Evolutionary conservation across 2,113 vertebrate species (phyloP).

Genomic region (Pelecanoides urinatrix): DNA sequence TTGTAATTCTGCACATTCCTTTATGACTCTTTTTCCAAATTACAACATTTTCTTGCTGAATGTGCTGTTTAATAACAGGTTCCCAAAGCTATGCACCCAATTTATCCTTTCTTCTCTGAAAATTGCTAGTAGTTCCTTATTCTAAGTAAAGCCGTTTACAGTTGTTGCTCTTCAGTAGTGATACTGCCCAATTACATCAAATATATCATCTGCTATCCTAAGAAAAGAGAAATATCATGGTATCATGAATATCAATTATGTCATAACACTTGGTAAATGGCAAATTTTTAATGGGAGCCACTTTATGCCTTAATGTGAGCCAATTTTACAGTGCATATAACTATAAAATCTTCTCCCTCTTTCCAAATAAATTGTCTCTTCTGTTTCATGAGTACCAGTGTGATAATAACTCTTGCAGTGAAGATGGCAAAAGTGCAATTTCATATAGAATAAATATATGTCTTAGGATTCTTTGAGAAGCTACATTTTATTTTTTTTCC

Average conservation of each 20-base stretch:
- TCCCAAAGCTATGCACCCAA: not conserved
- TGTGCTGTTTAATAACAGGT: not conserved
- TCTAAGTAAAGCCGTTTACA: not conserved
- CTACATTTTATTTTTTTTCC: not conserved
- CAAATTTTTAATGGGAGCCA: constrained; percentile 35
- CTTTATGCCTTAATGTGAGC: constrained; percentile 18
- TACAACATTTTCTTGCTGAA: not conserved
- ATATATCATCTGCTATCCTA: not conserved
- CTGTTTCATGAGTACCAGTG: not conserved
- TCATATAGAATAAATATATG: not conserved
- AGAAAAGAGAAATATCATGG: not conserved
- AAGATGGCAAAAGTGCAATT: not conserved
- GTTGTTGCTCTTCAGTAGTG: not conserved
- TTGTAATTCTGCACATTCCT: not conserved
- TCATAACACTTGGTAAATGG: constrained; percentile 14
- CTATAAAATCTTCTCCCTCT: constrained; percentile 16
- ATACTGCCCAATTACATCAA: not conserved
- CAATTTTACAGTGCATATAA: constrained; percentile 27
- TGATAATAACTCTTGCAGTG: not conserved
- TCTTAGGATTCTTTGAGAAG: not conserved
- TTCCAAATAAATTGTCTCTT: constrained; percentile 10
- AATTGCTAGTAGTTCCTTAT: not conserved
- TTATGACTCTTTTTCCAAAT: not conserved
- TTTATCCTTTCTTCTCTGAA: not conserved
- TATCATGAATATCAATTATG: constrained; percentile 14